These are phyloP conservation scores for Cephus pulcher DNA, from an alignment of 2,888 invertebrate genomes.

Conservation along the genomic window DNA sequence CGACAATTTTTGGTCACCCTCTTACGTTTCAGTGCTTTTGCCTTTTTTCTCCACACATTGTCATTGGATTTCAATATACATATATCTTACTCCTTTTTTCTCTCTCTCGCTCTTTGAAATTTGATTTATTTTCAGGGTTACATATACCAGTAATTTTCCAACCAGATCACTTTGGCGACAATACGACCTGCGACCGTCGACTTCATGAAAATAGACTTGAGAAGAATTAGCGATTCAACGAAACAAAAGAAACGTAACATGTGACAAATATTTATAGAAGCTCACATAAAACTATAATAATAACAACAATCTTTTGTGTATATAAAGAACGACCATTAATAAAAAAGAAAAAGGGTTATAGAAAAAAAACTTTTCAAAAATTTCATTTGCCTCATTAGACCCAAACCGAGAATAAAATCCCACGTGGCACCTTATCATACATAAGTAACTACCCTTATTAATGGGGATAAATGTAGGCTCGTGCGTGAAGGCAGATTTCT, in stretches of 20 bases:
- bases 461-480: neutral
- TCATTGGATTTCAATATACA: neutral
- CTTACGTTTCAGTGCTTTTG: slow-evolving; percentile 23
- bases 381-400: neutral
- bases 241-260: neutral
- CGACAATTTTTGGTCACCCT: slow-evolving; percentile 56
- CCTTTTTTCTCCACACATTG: neutral
- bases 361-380: neutral
- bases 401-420: neutral
- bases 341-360: neutral
- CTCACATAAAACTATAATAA: neutral
- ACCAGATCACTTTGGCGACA: too few species aligned
- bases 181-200: neutral
- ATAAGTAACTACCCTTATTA: neutral
- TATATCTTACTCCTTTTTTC: neutral
- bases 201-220: neutral
- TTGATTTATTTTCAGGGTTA: neutral
- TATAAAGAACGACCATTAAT: neutral
- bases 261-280: neutral
- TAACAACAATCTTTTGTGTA: neutral
- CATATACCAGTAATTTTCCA: neutral
- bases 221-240: too few species aligned
- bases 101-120: neutral
- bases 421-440: neutral
- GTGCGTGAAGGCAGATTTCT: neutral